Evolutionary conservation across 2,797 vertebrate species (phyloP), one percentile per base, ranked within the genome.

Genomic region (Ceryle rudis): DNA sequence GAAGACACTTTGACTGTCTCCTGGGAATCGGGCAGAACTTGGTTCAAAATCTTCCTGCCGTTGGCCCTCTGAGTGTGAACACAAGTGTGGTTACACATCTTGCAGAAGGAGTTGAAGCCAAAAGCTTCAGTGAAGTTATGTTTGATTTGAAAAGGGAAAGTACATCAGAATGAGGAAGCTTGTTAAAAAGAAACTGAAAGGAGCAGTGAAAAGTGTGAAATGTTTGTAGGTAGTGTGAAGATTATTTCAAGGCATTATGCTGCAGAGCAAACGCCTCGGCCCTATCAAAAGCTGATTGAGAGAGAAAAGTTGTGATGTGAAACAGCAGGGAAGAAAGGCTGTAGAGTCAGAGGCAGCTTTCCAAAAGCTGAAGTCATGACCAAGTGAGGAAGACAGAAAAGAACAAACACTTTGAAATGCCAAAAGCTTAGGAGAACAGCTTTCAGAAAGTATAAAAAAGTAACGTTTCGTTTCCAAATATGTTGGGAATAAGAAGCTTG

Each of bases 301-400:
- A 21, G 62, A 61, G 41, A 41, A 35, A 21, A 90, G 65, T 41
- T 88, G 12, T 17, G 61, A 74, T 88, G 82, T 35, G 85, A 67
- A 91, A 39, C 80, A 75, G 73, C 46, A 57, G 85, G 83, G 72
- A 78, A 57, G 87, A 74, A 64, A 37, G 79, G 52, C 87, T 90
- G 61, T 18, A 64, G 54, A 81, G 58, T 46, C 77, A 79, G 80
- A 31, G 85, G 88, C 93, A 89, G 64, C 57, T 15, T 91, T 95
- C 93, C 93, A 97, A 95, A 86, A 93, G 62, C 82, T 96, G 90
- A 93, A 94, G 85, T 96, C 88, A 90, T 72, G 80, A 81, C 61
- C 80, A 94, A 95, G 75, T 39, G 90, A 91, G 77, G 73, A 91
- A 86, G 88, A 86, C 21, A 42, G 92, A 72, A 81, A 88, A 83